A percentile compares a stretch with the other conserved stretches of the same genome.
phyloP scores from a whole-genome alignment of 2,888 invertebrate genomes.

The Diplolepis rosae region DNA sequence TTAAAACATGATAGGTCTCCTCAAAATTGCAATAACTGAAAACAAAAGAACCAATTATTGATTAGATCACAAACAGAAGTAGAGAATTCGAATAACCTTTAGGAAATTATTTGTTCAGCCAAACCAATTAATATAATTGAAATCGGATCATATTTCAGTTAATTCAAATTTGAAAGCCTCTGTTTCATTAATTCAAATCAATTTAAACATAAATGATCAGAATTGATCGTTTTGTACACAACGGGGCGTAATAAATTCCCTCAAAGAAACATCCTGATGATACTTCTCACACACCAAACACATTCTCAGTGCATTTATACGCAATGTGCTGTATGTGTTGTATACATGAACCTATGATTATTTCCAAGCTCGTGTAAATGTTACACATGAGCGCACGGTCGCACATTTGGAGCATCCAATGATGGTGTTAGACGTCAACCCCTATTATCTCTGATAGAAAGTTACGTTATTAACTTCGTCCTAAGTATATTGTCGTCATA shows the following conservation, averaged over 20 bases:
- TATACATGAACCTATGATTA: not conserved
- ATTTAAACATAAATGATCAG: constrained; percentile 20
- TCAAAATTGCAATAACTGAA: no score
- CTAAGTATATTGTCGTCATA: not conserved
- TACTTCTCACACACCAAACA: constrained; percentile 8
- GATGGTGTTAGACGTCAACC: constrained; percentile 60
- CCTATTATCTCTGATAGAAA: constrained; percentile 1
- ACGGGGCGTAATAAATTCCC: constrained; percentile 56
- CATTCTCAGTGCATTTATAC: not conserved
- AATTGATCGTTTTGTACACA: constrained; percentile 42
- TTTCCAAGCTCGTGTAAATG: constrained; percentile 41
- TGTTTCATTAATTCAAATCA: not conserved
- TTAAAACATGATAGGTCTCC: no score
- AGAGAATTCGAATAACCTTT: no score
- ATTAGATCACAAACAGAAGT: no score
- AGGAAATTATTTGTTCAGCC: no score
- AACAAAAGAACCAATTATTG: no score
- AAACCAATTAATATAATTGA: no score
- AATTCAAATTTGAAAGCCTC: not conserved
- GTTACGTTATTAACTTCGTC: constrained; percentile 14
- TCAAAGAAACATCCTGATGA: constrained; percentile 52
- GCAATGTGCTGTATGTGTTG: not conserved
- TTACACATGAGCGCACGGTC: constrained; percentile 66
- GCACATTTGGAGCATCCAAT: constrained; percentile 64
- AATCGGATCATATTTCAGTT: no score